Percentiles rank a stretch among this genome's conserved stretches.
Conservation (phyloP, 2,113 vertebrate species). For the Grus americana region DNA sequence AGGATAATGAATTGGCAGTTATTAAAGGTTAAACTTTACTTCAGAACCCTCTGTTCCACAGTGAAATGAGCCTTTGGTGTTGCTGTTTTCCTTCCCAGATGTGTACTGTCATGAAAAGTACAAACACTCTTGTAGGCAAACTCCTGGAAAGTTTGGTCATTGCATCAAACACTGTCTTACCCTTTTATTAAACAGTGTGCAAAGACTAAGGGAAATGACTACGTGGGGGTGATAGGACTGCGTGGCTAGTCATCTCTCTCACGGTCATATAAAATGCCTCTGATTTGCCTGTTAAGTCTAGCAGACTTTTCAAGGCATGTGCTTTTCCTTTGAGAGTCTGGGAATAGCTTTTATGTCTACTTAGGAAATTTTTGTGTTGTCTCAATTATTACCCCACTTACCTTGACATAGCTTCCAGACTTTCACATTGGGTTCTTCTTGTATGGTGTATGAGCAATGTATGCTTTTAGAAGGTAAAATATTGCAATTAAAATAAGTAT, state of each 20-base stretch:
- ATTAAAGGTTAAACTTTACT: background rate
- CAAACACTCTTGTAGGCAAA: background rate
- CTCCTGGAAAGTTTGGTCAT: background rate
- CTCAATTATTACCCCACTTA: background rate
- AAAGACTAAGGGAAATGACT: background rate
- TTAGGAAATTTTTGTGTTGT: background rate
- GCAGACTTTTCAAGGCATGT: background rate
- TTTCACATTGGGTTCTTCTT: background rate
- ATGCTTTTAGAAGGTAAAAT: background rate
- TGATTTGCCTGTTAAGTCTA: background rate
- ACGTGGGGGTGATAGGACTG: background rate
- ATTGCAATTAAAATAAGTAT: background rate
- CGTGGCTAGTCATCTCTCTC: background rate
- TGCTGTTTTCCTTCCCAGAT: background rate
- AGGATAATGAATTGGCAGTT: background rate
- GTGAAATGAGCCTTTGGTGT: background rate
- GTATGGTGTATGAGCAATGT: background rate
- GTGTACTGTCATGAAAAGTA: background rate
- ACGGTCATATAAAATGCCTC: background rate
- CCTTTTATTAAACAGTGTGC: background rate
- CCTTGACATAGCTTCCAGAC: background rate
- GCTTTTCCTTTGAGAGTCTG: background rate
- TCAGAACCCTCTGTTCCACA: background rate
- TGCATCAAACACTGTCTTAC: background rate
- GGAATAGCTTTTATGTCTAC: background rate